Base-by-base conservation (phyloP, 1,140 invertebrate species). In the honey bee (Apis mellifera) region DNA sequence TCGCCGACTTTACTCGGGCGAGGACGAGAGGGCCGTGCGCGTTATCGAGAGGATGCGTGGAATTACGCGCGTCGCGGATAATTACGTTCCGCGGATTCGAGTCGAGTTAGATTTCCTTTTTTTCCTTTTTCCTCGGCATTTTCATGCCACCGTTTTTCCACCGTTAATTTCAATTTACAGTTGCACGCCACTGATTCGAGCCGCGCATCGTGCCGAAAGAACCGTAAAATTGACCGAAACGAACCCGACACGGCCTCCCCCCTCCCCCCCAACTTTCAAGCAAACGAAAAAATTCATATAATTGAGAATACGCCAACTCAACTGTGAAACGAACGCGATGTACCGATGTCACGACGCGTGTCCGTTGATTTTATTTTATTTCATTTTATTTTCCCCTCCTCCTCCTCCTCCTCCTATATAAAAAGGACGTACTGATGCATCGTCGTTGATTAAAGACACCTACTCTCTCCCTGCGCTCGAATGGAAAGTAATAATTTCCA, bases 241-340 rank as follows among this genome's bases (percentile, higher is more conserved):
- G 52, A 79, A 73, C 54, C 23, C 55, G n/a, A 11, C 59, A 15
- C 64, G 70, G 17, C 54, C n/a, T n/a, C n/a, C n/a, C n/a, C n/a
- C n/a, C n/a, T n/a, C n/a, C n/a, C n/a, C 8, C 42, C 19, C 21
- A 66, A 74, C n/a, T 69, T 81, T 52, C 55, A 52, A 54, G 55
- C 54, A 70, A 50, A 84, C 69, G 66, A 66, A 48, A 32, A 82
- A 86, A 81, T 73, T 60, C 72, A 21, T 73, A 83, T 89, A 89
- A 89, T 87, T 85, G 87, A 87, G 86, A 87, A 89, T 83, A 87
- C 69, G 72, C 59, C 85, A 84, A 83, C 69, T 72, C 76, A 64
- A 55, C 77, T 78, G 72, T 74, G 74, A 89, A 89, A 82, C 85
- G 77, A 84, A 66, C 70, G 62, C 48, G 32, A 60, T n/a, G 59